These are phyloP conservation scores for Bibio marci DNA, from an alignment of 2,888 invertebrate genomes.

Conservation along the genomic window DNA sequence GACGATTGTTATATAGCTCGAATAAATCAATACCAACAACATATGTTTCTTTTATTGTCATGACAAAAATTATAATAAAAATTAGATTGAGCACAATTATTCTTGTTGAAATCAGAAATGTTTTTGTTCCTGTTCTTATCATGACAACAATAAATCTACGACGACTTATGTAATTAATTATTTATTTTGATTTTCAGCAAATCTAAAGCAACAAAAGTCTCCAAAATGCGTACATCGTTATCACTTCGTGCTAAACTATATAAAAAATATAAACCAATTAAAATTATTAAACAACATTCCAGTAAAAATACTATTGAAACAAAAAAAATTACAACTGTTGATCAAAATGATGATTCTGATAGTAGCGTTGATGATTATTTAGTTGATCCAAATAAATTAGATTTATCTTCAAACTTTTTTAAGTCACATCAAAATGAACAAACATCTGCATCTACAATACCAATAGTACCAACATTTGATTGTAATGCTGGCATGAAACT, in stretches of 20 bases:
- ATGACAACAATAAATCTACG: too few species aligned
- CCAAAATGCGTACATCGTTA: background rate
- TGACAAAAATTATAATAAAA: too few species aligned
- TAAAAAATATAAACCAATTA: conserved; percentile 22
- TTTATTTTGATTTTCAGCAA: background rate
- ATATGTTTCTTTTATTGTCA: too few species aligned
- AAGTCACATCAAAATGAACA: too few species aligned
- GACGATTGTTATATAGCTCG: too few species aligned
- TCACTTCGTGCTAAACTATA: conserved; percentile 15
- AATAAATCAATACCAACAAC: too few species aligned
- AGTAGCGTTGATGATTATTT: conserved; percentile 37
- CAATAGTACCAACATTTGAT: conserved; percentile 19
- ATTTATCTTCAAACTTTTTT: conserved; percentile 38
- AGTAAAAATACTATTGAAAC: background rate
- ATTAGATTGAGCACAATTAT: too few species aligned
- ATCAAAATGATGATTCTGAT: conserved; percentile 11
- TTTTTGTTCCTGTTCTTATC: too few species aligned
- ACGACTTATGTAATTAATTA: too few species aligned
- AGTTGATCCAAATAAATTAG: conserved; percentile 33
- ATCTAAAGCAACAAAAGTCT: background rate
- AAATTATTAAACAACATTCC: conserved; percentile 2
- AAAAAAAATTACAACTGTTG: background rate
- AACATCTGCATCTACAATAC: conserved; percentile 11
- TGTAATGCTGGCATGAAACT: conserved; percentile 24
- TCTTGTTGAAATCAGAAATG: too few species aligned